These are phyloP conservation scores for Athalia cordata DNA, from an alignment of 2,888 invertebrate genomes.

Conservation along the genomic window DNA sequence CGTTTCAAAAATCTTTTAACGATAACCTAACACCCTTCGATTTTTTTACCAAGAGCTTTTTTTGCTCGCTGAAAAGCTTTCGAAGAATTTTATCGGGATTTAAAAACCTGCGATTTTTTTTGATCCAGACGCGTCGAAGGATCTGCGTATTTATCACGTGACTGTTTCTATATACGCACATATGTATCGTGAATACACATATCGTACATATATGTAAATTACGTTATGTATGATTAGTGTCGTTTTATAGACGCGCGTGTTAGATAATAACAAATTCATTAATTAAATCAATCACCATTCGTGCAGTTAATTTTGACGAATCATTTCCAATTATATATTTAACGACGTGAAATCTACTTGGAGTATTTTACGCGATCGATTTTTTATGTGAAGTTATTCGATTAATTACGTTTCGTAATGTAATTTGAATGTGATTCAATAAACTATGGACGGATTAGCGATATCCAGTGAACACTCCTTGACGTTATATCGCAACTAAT, in stretches of 20 bases:
- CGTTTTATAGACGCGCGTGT: conserved; percentile 1
- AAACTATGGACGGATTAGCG: not conserved
- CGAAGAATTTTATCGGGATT: not conserved
- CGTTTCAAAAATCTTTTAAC: not conserved
- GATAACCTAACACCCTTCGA: not conserved
- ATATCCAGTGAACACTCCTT: not conserved
- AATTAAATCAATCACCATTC: not conserved
- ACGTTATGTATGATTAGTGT: not conserved
- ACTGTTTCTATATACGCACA: not conserved
- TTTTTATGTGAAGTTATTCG: not conserved
- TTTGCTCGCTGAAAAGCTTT: not conserved
- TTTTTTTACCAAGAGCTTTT: not conserved
- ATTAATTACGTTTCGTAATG: conserved; percentile 20
- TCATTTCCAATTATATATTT: not conserved
- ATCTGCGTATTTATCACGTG: conserved; percentile 14
- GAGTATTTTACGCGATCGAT: not conserved
- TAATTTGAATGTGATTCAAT: conserved; percentile 37
- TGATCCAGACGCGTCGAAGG: not conserved
- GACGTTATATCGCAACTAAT: conserved; percentile 17
- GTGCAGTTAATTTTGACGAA: not conserved
- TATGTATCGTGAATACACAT: not conserved
- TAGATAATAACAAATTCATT: not conserved
- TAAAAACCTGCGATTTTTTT: not conserved
- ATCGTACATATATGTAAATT: not conserved
- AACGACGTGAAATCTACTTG: not conserved